Evolutionary conservation across 2,888 invertebrate species (phyloP).

Genomic region (Spisula subtruncata): DNA sequence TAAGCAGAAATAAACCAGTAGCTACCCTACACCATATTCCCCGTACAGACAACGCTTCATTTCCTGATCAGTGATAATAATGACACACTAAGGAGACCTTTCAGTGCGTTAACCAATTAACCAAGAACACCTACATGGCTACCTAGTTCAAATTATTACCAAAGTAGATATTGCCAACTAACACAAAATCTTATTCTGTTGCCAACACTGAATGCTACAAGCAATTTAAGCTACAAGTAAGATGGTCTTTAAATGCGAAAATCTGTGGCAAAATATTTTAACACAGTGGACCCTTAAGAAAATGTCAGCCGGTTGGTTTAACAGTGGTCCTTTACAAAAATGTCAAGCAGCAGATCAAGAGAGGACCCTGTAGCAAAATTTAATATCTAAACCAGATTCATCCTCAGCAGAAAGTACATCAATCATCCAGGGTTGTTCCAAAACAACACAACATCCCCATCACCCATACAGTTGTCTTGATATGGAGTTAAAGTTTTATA

Average conservation of each 20-base stretch:
- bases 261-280: not conserved
- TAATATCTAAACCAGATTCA: too few relatives aligned
- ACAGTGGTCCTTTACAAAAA: not conserved
- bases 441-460: not conserved
- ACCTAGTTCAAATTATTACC: not conserved
- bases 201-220: not conserved
- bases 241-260: not conserved
- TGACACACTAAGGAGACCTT: not conserved
- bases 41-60: not conserved
- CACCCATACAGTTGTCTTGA: slow-evolving; percentile 32
- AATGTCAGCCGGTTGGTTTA: too few relatives aligned
- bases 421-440: not conserved
- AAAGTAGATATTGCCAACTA: not conserved
- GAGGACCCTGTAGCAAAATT: not conserved
- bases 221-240: not conserved
- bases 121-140: not conserved
- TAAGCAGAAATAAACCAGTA: not conserved
- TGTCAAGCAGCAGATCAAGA: not conserved
- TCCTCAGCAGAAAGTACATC: not conserved
- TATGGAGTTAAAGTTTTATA: slow-evolving; percentile 37
- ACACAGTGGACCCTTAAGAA: too few relatives aligned
- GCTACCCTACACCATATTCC: not conserved
- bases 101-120: not conserved
- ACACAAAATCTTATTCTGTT: not conserved
- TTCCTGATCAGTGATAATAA: not conserved